Base-by-base conservation (phyloP, 92 coral and sea anemone genomes). In the Epizoanthus ramosus region DNA sequence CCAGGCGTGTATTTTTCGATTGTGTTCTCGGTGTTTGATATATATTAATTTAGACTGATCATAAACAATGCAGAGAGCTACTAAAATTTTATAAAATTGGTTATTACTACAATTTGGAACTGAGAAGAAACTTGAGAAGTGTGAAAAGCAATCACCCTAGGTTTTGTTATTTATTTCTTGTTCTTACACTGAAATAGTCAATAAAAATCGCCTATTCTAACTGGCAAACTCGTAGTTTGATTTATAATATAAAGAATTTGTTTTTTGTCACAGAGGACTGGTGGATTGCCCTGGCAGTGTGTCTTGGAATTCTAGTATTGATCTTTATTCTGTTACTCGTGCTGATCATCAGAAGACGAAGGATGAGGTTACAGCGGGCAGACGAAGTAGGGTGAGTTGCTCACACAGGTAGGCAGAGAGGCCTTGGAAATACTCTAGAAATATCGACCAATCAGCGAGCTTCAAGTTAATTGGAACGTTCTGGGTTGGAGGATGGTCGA, bases 281-380 rank as follows among this genome's bases (percentile, higher is more conserved):
- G 86, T 86, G 94, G 98, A 84, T 89, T 41, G 90, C 85, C 82
- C 63, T 93, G 76, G 91, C 89, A 6, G 89, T 93, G 69, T 89
- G 92, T 31, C 92, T 94, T 68, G 89, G 86, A 8, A 68, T 86
- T 47, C 75, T 93, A 23, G 70, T 93, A n/a, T 45, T 93, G 19
- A 75, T 93, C 47, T 61, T 84, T 25, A 70, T 91, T 43, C 45
- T 93, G 23, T 63, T 84, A 66, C 54, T 93, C 53, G 57, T 91
- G 33, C 81, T 89, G 65, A 67, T 88, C 57, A 68, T 93, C 41
- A 83, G 87, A 66, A 90, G 89, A 37, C 88, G 89, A 73, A 87
- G 87, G 63, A 85, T 91, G 66, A 41, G 37, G 17, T 21, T 63
- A 35, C 83, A 88, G 53, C 71, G 79, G 33, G 85, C 90, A 50